Percentiles rank a stretch among this genome's conserved stretches.
Conservation (phyloP, 2,888 invertebrate genomes). For the Atrina japonica region DNA sequence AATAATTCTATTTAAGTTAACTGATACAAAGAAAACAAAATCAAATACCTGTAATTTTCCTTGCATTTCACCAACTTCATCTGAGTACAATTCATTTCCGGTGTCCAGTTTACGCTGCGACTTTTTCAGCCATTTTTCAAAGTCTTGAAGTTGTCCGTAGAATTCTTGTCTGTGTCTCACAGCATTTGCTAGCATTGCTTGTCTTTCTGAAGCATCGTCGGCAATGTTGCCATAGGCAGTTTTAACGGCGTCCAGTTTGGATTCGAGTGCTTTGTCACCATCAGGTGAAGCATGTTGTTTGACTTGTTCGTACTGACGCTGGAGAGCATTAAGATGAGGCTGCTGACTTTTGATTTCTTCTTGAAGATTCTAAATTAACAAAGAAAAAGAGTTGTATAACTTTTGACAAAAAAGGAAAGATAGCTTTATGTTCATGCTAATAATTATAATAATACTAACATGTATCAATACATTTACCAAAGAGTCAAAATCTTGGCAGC, state of each 20-base stretch:
- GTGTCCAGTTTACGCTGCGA: conserved; percentile 83
- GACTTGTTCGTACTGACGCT: conserved; percentile 71
- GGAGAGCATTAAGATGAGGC: conserved; percentile 68
- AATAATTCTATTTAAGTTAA: no score
- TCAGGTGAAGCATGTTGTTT: conserved; percentile 71
- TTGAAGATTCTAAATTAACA: conserved; percentile 66
- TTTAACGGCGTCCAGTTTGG: conserved; percentile 91
- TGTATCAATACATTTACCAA: no score
- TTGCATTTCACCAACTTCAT: conserved; percentile 89
- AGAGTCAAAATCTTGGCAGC: neutral
- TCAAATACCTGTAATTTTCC: conserved; percentile 83
- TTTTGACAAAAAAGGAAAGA: neutral
- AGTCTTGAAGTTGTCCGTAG: conserved; percentile 88
- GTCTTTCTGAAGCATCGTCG: conserved; percentile 86
- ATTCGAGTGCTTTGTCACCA: conserved; percentile 65
- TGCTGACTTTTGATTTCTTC: conserved; percentile 73
- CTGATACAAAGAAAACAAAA: no score
- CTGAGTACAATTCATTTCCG: conserved; percentile 90
- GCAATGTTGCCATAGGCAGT: conserved; percentile 90
- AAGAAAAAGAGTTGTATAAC: neutral
- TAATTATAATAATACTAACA: no score
- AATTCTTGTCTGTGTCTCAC: conserved; percentile 83
- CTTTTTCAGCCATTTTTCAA: conserved; percentile 88
- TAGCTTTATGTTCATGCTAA: no score
- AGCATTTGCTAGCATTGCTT: conserved; percentile 75